Conservation (phyloP, 2,113 vertebrate species). For the Pyxicephalus adspersus region DNA sequence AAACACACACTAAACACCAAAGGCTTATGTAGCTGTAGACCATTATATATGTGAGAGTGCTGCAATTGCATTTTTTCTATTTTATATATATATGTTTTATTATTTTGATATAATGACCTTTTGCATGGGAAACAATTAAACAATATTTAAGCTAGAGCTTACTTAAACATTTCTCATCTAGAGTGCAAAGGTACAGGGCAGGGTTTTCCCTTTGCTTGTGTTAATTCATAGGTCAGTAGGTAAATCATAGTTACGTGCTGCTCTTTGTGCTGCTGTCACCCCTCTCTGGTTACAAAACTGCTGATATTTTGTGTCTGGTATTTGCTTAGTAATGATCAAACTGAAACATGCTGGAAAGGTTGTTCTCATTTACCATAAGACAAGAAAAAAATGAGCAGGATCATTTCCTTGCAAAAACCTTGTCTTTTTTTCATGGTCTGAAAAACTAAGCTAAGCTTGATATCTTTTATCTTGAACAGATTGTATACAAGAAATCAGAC, state of each 20-base stretch:
- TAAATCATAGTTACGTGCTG: slow-evolving; percentile 36
- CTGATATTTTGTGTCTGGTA: slow-evolving; percentile 9
- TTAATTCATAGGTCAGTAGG: slow-evolving; percentile 25
- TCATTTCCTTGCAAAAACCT: not conserved
- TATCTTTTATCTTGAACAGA: too few species aligned
- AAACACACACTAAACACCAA: too few species aligned
- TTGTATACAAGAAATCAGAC: too few species aligned
- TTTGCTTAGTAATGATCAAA: slow-evolving; percentile 45
- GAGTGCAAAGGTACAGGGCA: slow-evolving; percentile 40
- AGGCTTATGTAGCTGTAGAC: too few species aligned
- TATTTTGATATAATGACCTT: too few species aligned
- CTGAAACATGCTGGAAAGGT: slow-evolving; percentile 14
- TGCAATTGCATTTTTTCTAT: too few species aligned
- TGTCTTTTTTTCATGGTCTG: too few species aligned
- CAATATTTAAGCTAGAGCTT: not conserved
- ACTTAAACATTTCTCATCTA: slow-evolving; percentile 2
- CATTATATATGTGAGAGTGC: too few species aligned
- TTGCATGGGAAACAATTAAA: not conserved
- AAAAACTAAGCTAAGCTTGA: too few species aligned
- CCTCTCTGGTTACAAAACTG: slow-evolving; percentile 37
- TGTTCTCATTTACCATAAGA: slow-evolving; percentile 19
- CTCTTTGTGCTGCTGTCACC: slow-evolving; percentile 4
- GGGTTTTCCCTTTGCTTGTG: not conserved
- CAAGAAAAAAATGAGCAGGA: not conserved
- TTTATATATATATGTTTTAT: too few species aligned